phyloP scores from a whole-genome alignment of 2,113 vertebrate species.

The Arvicanthis niloticus region DNA sequence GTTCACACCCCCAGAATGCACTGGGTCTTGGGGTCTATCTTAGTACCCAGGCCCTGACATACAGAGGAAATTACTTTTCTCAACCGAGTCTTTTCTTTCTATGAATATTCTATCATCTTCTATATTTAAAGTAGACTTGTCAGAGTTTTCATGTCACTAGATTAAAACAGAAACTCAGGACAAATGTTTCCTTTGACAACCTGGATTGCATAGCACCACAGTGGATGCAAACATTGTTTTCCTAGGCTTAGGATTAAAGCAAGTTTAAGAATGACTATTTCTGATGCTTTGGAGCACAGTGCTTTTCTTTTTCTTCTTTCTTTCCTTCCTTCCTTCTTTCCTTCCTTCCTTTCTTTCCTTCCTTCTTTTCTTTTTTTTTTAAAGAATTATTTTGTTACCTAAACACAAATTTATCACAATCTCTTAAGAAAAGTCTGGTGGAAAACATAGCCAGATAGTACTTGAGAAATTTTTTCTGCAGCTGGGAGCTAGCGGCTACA shows the following conservation, averaged over 20 bases:
- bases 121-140: slow-evolving; percentile 40
- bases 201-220: neutral
- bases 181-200: neutral
- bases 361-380: neutral
- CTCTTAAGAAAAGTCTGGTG: slow-evolving; percentile 53
- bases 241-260: slow-evolving; percentile 11
- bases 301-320: neutral
- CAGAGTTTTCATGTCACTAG: slow-evolving; percentile 34
- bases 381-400: slow-evolving; percentile 67
- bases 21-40: neutral
- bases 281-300: neutral
- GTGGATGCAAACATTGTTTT: neutral
- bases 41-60: neutral
- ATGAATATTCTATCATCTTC: slow-evolving; percentile 24
- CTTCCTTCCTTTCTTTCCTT: too few species aligned
- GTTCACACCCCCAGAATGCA: neutral
- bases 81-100: neutral
- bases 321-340: too few species aligned
- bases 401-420: slow-evolving; percentile 39
- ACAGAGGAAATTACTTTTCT: slow-evolving; percentile 14
- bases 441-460: slow-evolving; percentile 54
- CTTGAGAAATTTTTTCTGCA: slow-evolving; percentile 74
- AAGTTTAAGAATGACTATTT: neutral
- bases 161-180: slow-evolving; percentile 15
- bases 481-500: slow-evolving; percentile 45